Conservation (phyloP, 2,113 vertebrate species). For the Muntiacus reevesi region DNA sequence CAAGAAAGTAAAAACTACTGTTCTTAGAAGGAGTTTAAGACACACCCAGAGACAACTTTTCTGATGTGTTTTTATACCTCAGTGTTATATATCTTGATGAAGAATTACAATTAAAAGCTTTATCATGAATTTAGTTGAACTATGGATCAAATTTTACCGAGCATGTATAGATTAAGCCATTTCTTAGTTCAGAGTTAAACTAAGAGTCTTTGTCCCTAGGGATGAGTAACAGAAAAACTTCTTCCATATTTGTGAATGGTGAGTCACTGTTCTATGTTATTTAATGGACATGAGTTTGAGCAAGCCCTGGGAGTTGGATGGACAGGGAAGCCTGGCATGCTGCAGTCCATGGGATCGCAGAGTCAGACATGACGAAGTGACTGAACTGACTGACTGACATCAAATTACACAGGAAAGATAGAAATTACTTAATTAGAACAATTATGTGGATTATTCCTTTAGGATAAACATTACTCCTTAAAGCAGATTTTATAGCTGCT, state of each 20-base stretch:
- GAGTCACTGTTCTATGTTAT: neutral
- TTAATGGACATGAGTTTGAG: neutral
- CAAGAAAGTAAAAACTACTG: neutral
- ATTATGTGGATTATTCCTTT: neutral
- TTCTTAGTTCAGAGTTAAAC: neutral
- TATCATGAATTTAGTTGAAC: neutral
- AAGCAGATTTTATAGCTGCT: neutral
- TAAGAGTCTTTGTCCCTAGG: neutral
- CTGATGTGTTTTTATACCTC: neutral
- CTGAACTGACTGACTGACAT: neutral
- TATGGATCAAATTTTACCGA: neutral
- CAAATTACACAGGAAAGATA: neutral
- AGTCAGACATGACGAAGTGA: neutral
- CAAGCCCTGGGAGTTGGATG: neutral
- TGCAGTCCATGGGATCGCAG: neutral
- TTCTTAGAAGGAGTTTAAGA: neutral
- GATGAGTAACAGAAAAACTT: neutral
- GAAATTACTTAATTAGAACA: neutral
- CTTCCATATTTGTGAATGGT: neutral
- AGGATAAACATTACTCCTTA: neutral
- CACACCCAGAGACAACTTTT: neutral
- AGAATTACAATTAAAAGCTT: constrained; percentile 2
- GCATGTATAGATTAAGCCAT: neutral
- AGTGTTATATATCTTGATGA: neutral
- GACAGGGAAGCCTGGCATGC: neutral